Conservation (phyloP, 2,888 invertebrate species). For the Lasioglossum calceatum region DNA sequence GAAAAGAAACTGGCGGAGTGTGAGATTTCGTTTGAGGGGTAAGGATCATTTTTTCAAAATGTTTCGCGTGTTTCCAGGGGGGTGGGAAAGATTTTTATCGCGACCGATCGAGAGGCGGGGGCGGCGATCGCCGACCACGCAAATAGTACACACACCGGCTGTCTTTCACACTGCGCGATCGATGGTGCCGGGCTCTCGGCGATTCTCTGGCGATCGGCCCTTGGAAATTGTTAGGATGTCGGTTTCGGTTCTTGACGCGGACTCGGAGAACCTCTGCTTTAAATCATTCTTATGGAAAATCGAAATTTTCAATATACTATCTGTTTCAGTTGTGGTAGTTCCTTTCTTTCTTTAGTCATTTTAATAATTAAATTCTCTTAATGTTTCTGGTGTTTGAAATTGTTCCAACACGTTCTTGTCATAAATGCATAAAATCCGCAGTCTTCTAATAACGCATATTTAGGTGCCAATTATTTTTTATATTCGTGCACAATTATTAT, state of each 20-base stretch:
- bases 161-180: constrained; percentile 81
- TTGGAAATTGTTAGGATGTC: neutral
- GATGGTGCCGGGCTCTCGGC: constrained; percentile 77
- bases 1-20: neutral
- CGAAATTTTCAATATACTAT: neutral
- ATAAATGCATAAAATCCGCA: neutral
- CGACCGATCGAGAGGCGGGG: constrained; percentile 68
- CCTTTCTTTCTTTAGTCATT: too few relatives aligned
- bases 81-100: constrained; percentile 20
- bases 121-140: constrained; percentile 71
- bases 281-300: neutral
- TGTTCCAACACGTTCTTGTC: neutral
- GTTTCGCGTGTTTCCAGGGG: constrained; percentile 16
- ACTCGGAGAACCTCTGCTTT: neutral
- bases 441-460: too few relatives aligned
- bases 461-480: neutral
- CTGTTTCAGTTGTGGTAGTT: neutral
- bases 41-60: neutral
- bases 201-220: constrained; percentile 6
- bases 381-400: neutral
- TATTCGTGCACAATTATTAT: neutral
- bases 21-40: neutral
- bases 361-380: neutral
- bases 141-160: constrained; percentile 80
- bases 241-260: neutral